These are phyloP conservation scores for Callitettix versicolor DNA, from an alignment of 1,140 invertebrate species.

Conservation along the genomic window DNA sequence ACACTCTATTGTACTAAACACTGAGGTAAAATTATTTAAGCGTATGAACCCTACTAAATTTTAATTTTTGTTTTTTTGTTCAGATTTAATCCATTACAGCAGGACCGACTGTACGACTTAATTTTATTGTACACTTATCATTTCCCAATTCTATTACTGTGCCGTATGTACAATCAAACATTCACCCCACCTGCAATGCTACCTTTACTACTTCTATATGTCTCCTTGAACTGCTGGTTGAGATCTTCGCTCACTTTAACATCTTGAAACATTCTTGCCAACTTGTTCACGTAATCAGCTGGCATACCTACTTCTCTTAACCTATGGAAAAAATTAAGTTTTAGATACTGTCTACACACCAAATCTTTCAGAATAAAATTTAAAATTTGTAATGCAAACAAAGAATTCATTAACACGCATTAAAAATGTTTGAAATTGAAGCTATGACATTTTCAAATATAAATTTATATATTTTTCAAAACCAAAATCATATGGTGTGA, in stretches of 20 bases:
- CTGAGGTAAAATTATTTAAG: too few species aligned
- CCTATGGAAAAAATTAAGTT: slow-evolving; percentile 28
- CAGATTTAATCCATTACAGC: too few species aligned
- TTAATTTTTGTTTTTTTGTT: too few species aligned
- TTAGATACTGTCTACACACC: not conserved
- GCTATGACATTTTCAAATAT: not conserved
- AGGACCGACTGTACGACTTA: too few species aligned
- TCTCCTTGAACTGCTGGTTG: slow-evolving; percentile 85
- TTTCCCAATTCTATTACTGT: too few species aligned
- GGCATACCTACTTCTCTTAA: slow-evolving; percentile 94
- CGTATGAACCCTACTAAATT: too few species aligned
- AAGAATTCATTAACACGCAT: not conserved
- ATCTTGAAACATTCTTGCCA: slow-evolving; percentile 96
- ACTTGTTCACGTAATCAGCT: slow-evolving; percentile 97
- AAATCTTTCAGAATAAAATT: not conserved
- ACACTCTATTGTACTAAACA: too few species aligned
- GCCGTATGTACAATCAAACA: too few species aligned
- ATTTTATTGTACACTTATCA: too few species aligned
- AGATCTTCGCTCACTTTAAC: slow-evolving; percentile 97
- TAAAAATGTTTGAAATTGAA: not conserved
- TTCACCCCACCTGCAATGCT: slow-evolving; percentile 41
- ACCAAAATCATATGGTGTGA: too few species aligned
- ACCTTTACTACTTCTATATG: slow-evolving; percentile 45
- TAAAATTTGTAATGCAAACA: not conserved
- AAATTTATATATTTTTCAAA: too few species aligned